Conservation (phyloP, 2,797 vertebrate species). For the Delichon dasypus region DNA sequence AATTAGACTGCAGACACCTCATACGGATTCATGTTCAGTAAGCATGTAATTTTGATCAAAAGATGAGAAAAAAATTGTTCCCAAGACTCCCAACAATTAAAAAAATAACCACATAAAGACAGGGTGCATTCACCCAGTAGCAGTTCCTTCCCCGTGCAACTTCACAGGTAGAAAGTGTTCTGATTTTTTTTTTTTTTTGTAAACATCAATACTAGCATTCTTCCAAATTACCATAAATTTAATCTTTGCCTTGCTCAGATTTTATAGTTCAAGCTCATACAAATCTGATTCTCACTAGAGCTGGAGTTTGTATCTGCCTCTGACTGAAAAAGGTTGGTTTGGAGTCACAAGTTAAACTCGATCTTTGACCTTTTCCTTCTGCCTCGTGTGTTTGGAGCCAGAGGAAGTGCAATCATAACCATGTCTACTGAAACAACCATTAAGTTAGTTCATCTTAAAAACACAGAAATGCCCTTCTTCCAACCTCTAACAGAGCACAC, state of each 20-base stretch:
- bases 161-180: not conserved
- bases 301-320: not conserved
- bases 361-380: constrained; percentile 16
- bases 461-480: not conserved
- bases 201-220: not conserved
- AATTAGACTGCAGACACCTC: not conserved
- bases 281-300: not conserved
- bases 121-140: fast-evolving
- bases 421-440: not conserved
- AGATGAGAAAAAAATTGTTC: not conserved
- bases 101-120: not conserved
- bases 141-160: not conserved
- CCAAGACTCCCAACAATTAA: not conserved
- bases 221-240: not conserved
- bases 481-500: not conserved
- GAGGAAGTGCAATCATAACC: not conserved
- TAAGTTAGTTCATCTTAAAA: constrained; percentile 20
- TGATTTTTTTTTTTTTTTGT: not conserved
- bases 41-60: not conserved
- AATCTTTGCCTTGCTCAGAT: not conserved
- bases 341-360: not conserved
- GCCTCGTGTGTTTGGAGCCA: not conserved
- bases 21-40: not conserved
- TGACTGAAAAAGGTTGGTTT: not conserved
- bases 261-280: not conserved